phyloP scores from a whole-genome alignment of 2,797 vertebrate genomes.

The Microctenopoma steveboyesi region DNA sequence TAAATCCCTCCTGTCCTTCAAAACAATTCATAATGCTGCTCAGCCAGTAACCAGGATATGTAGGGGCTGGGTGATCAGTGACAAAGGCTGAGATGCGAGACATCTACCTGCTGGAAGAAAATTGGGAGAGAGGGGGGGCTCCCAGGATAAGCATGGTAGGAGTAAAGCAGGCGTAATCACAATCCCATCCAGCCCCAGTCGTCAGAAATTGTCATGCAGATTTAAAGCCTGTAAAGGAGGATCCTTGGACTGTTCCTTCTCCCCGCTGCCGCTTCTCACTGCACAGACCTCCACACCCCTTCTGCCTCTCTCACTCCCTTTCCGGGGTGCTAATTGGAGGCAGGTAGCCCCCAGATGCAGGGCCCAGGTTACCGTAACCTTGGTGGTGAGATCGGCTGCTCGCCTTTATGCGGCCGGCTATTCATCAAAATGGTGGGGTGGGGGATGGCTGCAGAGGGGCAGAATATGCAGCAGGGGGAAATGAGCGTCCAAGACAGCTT shows the following conservation, averaged over 20 bases:
- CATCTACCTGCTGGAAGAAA: conserved; percentile 78
- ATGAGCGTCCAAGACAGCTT: conserved; percentile 80
- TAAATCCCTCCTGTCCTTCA: conserved; percentile 74
- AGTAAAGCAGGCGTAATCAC: conserved; percentile 76
- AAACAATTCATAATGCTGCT: conserved; percentile 77
- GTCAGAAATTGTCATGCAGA: conserved; percentile 84
- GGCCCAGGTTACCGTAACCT: conserved; percentile 86
- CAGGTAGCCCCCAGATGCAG: conserved; percentile 80
- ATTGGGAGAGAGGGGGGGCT: conserved; percentile 19
- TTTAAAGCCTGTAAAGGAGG: conserved; percentile 81
- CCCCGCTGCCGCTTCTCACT: conserved; percentile 27
- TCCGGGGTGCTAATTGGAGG: conserved; percentile 79
- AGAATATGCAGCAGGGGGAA: conserved; percentile 81
- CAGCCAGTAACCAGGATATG: conserved; percentile 78
- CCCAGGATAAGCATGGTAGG: conserved; percentile 35
- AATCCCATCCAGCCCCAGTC: conserved; percentile 73
- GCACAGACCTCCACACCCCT: conserved; percentile 48
- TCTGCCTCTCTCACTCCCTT: conserved; percentile 46
- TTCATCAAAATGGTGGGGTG: conserved; percentile 81
- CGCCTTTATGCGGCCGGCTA: conserved; percentile 79
- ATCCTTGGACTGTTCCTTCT: conserved; percentile 69
- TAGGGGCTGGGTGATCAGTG: conserved; percentile 81
- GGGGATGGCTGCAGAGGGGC: conserved; percentile 66
- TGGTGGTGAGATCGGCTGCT: conserved; percentile 82
- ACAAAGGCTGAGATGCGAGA: conserved; percentile 77